Conservation (phyloP, 2,888 invertebrate genomes). For the Antheraea assamensis region DNA sequence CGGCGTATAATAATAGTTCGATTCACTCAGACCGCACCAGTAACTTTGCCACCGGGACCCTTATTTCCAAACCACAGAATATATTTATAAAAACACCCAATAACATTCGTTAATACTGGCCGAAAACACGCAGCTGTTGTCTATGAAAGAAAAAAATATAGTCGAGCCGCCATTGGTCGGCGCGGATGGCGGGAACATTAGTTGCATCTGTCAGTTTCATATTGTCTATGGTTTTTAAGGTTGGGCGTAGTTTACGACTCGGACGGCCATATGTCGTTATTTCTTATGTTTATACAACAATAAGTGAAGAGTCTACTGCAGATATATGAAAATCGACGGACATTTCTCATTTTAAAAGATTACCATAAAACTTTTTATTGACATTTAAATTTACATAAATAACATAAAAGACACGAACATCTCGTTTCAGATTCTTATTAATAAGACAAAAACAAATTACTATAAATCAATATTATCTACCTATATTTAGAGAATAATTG, state of each 20-base stretch:
- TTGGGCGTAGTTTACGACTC: slow-evolving; percentile 16
- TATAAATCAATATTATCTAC: no score
- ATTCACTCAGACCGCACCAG: not conserved
- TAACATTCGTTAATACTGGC: slow-evolving; percentile 68
- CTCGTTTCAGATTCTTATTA: no score
- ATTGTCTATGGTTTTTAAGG: slow-evolving; percentile 48
- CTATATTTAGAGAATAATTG: no score
- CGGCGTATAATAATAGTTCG: not conserved
- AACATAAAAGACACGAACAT: no score
- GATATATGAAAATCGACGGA: not conserved
- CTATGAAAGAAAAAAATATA: slow-evolving; percentile 59
- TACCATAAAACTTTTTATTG: not conserved
- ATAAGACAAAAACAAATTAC: no score
- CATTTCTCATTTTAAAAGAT: not conserved
- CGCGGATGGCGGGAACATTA: slow-evolving; percentile 63
- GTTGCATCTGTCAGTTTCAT: slow-evolving; percentile 69
- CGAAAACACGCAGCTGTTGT: slow-evolving; percentile 67
- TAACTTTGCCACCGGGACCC: slow-evolving; percentile 10
- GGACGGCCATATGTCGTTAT: slow-evolving; percentile 19
- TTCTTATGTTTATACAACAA: slow-evolving; percentile 5
- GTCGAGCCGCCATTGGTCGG: slow-evolving; percentile 58
- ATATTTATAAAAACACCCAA: slow-evolving; percentile 71
- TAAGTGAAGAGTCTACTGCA: not conserved
- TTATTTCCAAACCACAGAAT: slow-evolving; percentile 20
- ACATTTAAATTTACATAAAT: not conserved